phyloP scores from a whole-genome alignment of 2,113 vertebrate genomes.

The Microcebus tavaratra region DNA sequence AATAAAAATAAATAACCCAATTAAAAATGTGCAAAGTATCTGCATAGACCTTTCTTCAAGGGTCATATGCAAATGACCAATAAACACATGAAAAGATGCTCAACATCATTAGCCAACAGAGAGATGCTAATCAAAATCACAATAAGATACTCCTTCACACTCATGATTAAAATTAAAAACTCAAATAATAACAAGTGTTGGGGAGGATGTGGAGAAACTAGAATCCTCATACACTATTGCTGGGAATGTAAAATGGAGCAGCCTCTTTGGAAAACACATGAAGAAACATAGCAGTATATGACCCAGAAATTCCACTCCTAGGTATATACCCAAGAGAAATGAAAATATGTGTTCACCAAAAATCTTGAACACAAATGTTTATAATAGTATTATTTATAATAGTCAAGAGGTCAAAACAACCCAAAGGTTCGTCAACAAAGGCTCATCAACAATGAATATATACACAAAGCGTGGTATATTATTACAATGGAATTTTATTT shows the following conservation, averaged over 20 bases:
- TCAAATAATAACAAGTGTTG: background rate
- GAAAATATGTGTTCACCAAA: background rate
- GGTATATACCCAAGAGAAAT: background rate
- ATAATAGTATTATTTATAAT: background rate
- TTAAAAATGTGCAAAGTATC: background rate
- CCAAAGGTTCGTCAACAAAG: background rate
- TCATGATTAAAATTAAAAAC: background rate
- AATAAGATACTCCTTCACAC: background rate
- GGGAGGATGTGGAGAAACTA: background rate
- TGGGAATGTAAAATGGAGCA: background rate
- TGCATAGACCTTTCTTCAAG: background rate
- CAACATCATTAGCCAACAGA: background rate
- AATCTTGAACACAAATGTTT: background rate
- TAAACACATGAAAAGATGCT: background rate
- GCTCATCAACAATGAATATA: background rate
- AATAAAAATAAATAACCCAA: background rate
- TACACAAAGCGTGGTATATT: background rate
- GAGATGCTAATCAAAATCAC: background rate
- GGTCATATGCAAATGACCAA: background rate
- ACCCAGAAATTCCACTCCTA: background rate
- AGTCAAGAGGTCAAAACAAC: background rate
- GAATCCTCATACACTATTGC: background rate
- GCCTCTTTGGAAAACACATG: background rate
- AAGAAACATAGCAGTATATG: background rate
- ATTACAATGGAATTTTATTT: background rate